Percentiles rank a stretch among this genome's conserved stretches.
phyloP scores from a whole-genome alignment of 2,113 vertebrate genomes.

The Mormyrus iriodes region DNA sequence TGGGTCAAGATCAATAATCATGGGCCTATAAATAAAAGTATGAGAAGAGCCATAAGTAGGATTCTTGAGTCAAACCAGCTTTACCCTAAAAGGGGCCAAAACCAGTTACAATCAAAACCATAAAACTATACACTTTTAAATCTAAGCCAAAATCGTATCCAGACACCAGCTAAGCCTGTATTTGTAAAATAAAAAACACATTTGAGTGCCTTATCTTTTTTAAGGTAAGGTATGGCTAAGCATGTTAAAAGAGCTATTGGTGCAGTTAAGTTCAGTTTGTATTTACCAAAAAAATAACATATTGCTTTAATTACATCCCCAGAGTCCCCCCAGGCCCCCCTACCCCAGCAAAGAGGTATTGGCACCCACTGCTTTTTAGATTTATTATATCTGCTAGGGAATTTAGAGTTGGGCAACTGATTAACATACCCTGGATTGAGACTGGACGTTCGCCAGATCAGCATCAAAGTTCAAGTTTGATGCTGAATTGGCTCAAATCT shows the following conservation, averaged over 20 bases:
- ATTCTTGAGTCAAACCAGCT: neutral
- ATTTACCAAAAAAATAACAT: neutral
- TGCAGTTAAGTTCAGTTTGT: neutral
- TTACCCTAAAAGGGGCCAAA: neutral
- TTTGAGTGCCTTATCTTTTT: neutral
- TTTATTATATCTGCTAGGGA: neutral
- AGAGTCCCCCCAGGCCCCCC: neutral
- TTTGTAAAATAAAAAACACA: neutral
- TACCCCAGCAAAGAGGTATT: neutral
- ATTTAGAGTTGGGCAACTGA: neutral
- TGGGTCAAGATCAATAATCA: neutral
- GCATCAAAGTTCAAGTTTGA: neutral
- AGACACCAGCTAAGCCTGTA: neutral
- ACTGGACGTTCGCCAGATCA: neutral
- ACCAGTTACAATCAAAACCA: neutral
- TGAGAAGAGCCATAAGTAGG: neutral
- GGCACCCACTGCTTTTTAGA: neutral
- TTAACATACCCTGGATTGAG: neutral
- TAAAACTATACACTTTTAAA: neutral
- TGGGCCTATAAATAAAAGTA: neutral
- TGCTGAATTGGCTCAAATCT: neutral
- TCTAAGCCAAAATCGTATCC: neutral
- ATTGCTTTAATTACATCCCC: neutral
- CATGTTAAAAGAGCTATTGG: neutral
- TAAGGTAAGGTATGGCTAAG: neutral